phyloP scores from a whole-genome alignment of 1,140 invertebrate species.

The Wiebesia pumilae region DNA sequence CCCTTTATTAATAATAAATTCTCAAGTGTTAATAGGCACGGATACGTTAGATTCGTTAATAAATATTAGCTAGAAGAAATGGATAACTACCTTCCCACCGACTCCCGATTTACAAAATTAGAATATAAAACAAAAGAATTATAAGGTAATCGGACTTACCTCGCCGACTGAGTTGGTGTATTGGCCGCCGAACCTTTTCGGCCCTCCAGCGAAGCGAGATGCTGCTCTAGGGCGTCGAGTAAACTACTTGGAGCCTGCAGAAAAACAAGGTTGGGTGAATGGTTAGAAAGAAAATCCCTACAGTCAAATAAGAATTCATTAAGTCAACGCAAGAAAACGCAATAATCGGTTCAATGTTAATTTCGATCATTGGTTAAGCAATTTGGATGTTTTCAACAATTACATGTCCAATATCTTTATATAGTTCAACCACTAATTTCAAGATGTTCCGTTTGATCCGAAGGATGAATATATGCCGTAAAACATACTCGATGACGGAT shows the following conservation, averaged over 20 bases:
- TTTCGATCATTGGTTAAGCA: no score
- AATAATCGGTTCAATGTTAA: no score
- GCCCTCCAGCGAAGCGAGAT: slow-evolving; percentile 94
- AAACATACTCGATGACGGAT: no score
- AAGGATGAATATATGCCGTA: no score
- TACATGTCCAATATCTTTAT: no score
- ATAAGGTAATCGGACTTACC: slow-evolving; percentile 74
- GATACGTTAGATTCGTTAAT: slow-evolving; percentile 32
- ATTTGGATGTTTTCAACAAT: no score
- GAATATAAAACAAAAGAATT: slow-evolving; percentile 38
- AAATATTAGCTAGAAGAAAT: neutral
- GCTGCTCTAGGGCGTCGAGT: slow-evolving; percentile 97
- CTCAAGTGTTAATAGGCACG: neutral
- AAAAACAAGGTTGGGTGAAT: neutral
- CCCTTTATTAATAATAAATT: neutral
- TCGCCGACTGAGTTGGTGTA: slow-evolving; percentile 88
- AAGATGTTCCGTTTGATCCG: no score
- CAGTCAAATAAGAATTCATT: no score
- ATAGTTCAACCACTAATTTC: no score
- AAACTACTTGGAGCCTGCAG: slow-evolving; percentile 95
- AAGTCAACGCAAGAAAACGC: no score
- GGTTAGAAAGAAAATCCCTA: neutral
- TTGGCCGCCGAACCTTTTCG: slow-evolving; percentile 90
- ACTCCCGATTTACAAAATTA: slow-evolving; percentile 20
- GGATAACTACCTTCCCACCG: slow-evolving; percentile 33